Conservation (phyloP, 2,888 invertebrate genomes). For the Dolomedes plantarius region DNA sequence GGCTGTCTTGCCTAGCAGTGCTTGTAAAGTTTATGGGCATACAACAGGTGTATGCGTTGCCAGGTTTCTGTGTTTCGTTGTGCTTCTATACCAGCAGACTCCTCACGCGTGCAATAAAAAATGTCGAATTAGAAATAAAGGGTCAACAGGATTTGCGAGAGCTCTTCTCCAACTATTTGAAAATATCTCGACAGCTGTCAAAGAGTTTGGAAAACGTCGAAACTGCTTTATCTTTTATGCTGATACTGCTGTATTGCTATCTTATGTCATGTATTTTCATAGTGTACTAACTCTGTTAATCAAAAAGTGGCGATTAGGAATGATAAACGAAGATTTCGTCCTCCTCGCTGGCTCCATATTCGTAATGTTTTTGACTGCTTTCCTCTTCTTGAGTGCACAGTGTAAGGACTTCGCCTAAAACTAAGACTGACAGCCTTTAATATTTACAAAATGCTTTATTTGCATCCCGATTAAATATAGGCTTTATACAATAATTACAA, state of each 20-base stretch:
- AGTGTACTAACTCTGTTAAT: conserved; percentile 20
- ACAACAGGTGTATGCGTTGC: conserved; percentile 42
- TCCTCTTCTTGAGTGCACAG: conserved; percentile 31
- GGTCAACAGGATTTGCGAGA: neutral
- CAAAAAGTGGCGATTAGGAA: too few species aligned
- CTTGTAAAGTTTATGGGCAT: neutral
- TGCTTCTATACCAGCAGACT: conserved; percentile 27
- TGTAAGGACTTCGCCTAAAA: too few species aligned
- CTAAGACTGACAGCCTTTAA: too few species aligned
- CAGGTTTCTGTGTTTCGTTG: conserved; percentile 10
- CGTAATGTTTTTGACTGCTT: neutral
- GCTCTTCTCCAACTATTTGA: neutral
- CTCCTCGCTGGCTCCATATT: neutral
- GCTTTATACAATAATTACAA: too few species aligned
- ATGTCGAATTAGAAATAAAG: neutral
- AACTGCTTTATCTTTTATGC: conserved; percentile 13
- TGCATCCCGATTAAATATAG: too few species aligned
- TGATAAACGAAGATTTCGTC: too few species aligned
- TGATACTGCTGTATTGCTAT: conserved; percentile 20
- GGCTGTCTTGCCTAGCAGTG: neutral
- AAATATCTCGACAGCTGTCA: neutral
- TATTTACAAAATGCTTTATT: too few species aligned
- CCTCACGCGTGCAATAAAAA: conserved; percentile 2
- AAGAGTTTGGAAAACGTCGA: conserved; percentile 12
- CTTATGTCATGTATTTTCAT: conserved; percentile 48